Percentiles rank a stretch among this genome's conserved stretches.
These are phyloP conservation scores for Coluber constrictor DNA, from an alignment of 2,797 vertebrate genomes.

Conservation along the genomic window DNA sequence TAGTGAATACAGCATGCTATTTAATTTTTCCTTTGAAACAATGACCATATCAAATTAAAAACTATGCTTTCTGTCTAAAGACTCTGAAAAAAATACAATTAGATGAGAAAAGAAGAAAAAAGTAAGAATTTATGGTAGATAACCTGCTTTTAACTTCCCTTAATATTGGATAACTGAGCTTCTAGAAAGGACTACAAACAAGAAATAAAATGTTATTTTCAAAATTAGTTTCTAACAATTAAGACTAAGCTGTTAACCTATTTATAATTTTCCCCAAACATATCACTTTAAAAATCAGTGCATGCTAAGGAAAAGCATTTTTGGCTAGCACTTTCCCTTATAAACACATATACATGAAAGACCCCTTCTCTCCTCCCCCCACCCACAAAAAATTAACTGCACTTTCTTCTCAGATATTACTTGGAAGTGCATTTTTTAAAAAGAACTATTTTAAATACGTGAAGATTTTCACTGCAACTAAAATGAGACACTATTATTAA, in stretches of 20 bases:
- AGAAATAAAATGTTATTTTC: constrained; percentile 24
- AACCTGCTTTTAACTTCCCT: constrained; percentile 36
- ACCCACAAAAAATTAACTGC: neutral
- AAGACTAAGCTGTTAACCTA: constrained; percentile 35
- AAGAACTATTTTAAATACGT: constrained; percentile 25
- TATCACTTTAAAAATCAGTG: constrained; percentile 51
- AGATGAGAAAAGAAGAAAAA: constrained; percentile 42
- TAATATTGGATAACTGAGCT: constrained; percentile 45
- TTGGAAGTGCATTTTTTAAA: constrained; percentile 4
- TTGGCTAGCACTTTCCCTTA: constrained; percentile 38
- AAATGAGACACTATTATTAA: constrained; percentile 34
- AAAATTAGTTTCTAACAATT: constrained; percentile 45
- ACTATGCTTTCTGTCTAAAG: constrained; percentile 35
- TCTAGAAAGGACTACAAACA: constrained; percentile 39
- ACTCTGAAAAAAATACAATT: constrained; percentile 27
- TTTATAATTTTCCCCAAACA: constrained; percentile 49
- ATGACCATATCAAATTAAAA: constrained; percentile 51
- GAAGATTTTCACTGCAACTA: constrained; percentile 30
- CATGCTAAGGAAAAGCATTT: constrained; percentile 26
- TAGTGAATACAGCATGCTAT: constrained; percentile 16
- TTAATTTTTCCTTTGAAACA: constrained; percentile 35
- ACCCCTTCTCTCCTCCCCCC: fast-evolving
- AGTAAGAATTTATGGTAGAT: constrained; percentile 5
- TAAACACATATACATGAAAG: constrained; percentile 19
- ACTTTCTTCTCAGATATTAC: constrained; percentile 9